Evolutionary conservation across 2,888 invertebrate genomes (phyloP).

Genomic region (Hoplodrina blanda): DNA sequence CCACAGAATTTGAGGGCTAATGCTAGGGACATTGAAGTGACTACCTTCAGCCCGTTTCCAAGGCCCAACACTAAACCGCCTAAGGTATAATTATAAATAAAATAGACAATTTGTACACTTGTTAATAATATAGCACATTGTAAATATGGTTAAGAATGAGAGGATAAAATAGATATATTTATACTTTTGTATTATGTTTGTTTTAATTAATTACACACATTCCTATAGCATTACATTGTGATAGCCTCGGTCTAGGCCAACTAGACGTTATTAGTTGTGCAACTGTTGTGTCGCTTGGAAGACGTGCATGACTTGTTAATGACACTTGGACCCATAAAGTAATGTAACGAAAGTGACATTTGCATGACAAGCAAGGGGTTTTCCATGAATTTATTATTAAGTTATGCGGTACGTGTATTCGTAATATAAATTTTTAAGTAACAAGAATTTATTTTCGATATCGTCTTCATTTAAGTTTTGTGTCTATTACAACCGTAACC

Average conservation of each 20-base stretch:
- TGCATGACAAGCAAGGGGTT: conserved; percentile 57
- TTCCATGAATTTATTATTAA: conserved; percentile 58
- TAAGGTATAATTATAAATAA: conserved; percentile 67
- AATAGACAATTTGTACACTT: conserved; percentile 71
- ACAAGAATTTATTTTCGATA: neutral
- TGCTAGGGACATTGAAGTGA: conserved; percentile 79
- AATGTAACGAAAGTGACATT: conserved; percentile 64
- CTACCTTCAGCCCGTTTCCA: conserved; percentile 78
- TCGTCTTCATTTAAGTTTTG: no score
- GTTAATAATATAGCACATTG: conserved; percentile 76
- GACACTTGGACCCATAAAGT: conserved; percentile 48
- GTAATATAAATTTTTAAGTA: conserved; percentile 40
- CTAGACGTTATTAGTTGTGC: conserved; percentile 51
- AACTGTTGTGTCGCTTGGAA: conserved; percentile 47
- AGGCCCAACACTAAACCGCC: conserved; percentile 79
- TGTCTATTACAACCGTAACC: no score
- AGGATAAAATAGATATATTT: conserved; percentile 69
- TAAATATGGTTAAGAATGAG: conserved; percentile 67
- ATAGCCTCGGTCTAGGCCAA: conserved; percentile 57
- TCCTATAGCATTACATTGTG: conserved; percentile 26
- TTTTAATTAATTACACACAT: conserved; percentile 41
- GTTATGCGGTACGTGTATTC: conserved; percentile 22
- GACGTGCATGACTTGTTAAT: conserved; percentile 58
- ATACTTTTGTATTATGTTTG: conserved; percentile 57
- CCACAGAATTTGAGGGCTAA: conserved; percentile 69